Evolutionary conservation across 2,113 vertebrate genomes (phyloP), one percentile per base, ranked within the genome.

Genomic region (Lepisosteus oculatus): DNA sequence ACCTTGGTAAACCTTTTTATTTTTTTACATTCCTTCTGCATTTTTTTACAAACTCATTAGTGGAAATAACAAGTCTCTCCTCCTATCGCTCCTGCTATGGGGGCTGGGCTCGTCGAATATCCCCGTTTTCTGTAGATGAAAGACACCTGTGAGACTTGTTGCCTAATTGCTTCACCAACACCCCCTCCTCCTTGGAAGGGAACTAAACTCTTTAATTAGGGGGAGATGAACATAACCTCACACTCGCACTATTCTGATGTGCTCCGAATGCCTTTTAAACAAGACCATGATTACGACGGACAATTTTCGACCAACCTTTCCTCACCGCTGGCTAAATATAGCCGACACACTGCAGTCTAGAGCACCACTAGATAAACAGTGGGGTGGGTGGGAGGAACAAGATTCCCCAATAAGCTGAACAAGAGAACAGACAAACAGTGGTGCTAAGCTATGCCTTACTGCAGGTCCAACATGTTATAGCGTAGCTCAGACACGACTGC

Each of bases 171-270:
- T 64, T 41, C 62, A 64, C 4, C 62, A 64, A 59, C 56, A 59
- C 56, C 7, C 3, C 56, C 56, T 14, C 56, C 56, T 59, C 12
- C 62, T 64, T 64, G 42, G 62, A 64, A 64, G 62, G 17, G 62
- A 64, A 64, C 42, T 29, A 64, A 64, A 41, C 62, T 64, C 62
- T 41, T 64, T 64, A 64, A 64, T 64, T 64, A 17, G n/a, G 17
- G 42, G 42, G 15, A 43, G 62, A 64, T 17, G 41, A 3, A 12
- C 55, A 9, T 9, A 15, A 29, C 47, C 47, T 69, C 69, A n/a
- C 44, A 44, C 7, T 57, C 43, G 29, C 43, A 74, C 57, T 43
- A 42, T 64, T 70, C 54, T 14, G 15, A 69, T 12, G 47, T 75
- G 42, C 15, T 62, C 63, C 51, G 62, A 64, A 57, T 6, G 41